Evolutionary conservation across 2,113 vertebrate species (phyloP).

Genomic region (Eurypyga helias): DNA sequence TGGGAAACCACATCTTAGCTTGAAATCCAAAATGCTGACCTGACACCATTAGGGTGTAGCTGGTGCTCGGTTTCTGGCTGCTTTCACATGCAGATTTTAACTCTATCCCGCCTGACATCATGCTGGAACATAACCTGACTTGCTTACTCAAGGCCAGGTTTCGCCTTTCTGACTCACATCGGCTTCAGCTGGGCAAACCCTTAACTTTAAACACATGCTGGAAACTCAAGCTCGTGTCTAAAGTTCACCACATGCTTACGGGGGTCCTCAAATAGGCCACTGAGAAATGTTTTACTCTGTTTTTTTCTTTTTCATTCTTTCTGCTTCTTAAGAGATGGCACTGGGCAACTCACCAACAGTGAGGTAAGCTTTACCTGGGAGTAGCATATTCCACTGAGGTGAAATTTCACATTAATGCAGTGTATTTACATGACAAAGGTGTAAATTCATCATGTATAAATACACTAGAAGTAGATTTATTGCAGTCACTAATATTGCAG

Average conservation of each 20-base stretch:
- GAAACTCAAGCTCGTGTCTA: not conserved
- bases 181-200: not conserved
- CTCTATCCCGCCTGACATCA: conserved; percentile 37
- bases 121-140: not conserved
- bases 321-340: not conserved
- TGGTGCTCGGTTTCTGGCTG: not conserved
- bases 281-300: not conserved
- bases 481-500: not conserved
- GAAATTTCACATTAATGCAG: not conserved
- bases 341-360: not conserved
- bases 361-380: not conserved
- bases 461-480: not conserved
- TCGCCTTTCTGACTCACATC: not conserved
- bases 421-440: not conserved
- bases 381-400: not conserved
- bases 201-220: conserved; percentile 13
- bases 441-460: not conserved
- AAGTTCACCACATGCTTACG: not conserved
- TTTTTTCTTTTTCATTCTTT: not conserved
- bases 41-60: conserved; percentile 17
- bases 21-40: conserved; percentile 71
- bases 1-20: conserved; percentile 37
- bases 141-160: not conserved
- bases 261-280: not conserved
- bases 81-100: conserved; percentile 57